phyloP scores from a whole-genome alignment of 1,140 invertebrate genomes.

The Neodiprion fabricii region DNA sequence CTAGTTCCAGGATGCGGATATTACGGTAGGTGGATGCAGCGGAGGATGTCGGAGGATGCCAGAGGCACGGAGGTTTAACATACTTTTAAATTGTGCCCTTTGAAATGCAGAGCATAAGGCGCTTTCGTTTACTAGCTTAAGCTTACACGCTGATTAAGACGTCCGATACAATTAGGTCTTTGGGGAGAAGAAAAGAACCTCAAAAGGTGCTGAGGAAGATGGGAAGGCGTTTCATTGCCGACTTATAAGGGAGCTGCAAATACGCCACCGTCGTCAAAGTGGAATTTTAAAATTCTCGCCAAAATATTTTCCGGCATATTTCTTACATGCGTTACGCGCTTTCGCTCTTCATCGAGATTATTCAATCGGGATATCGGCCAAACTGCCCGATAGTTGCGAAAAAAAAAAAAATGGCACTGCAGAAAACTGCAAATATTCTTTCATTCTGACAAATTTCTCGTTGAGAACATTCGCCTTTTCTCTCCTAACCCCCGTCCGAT shows the following conservation, averaged over 20 bases:
- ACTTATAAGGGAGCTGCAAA: background rate
- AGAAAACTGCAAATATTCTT: too few relatives aligned
- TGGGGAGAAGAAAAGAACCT: constrained; percentile 32
- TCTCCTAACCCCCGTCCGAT: too few relatives aligned
- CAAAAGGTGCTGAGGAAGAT: constrained; percentile 1
- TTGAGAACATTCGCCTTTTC: too few relatives aligned
- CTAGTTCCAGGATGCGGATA: constrained; percentile 19
- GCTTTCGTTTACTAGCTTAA: constrained; percentile 41
- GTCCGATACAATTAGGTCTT: constrained; percentile 59
- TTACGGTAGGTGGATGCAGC: constrained; percentile 22
- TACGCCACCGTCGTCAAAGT: background rate
- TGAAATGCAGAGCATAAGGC: constrained; percentile 55
- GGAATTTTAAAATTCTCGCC: background rate
- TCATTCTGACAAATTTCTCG: too few relatives aligned
- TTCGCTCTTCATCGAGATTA: too few relatives aligned
- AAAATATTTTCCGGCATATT: background rate
- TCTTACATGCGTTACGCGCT: too few relatives aligned
- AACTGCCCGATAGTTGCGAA: too few relatives aligned
- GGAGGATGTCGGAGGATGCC: constrained; percentile 49
- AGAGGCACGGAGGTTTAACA: constrained; percentile 50
- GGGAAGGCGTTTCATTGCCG: background rate
- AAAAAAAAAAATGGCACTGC: too few relatives aligned
- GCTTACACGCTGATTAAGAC: constrained; percentile 61
- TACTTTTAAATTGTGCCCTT: constrained; percentile 59
- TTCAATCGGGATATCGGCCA: too few relatives aligned